These are phyloP conservation scores for Eulemur rubriventer DNA, from an alignment of 2,797 vertebrate species.

Conservation along the genomic window DNA sequence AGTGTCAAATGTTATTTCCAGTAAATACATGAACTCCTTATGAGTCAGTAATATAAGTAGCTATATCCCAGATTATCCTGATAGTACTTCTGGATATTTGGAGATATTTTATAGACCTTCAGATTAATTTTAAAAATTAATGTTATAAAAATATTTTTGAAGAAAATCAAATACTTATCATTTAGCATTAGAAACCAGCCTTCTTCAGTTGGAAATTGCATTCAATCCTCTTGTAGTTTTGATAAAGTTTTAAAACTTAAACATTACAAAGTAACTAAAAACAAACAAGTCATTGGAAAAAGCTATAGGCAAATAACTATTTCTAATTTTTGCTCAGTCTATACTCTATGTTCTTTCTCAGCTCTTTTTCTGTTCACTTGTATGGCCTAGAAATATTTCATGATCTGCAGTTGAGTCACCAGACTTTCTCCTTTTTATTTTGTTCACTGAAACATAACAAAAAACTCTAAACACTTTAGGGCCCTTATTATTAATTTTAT, in stretches of 20 bases:
- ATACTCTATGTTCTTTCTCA: conserved; percentile 25
- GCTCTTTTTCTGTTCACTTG: conserved; percentile 11
- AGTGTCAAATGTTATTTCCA: conserved; percentile 19
- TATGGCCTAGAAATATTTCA: conserved; percentile 9
- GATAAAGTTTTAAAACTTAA: conserved; percentile 26
- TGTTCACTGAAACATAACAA: not conserved
- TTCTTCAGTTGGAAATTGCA: conserved; percentile 13
- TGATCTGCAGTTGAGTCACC: not conserved
- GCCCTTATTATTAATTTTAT: conserved; percentile 16
- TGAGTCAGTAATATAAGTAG: conserved; percentile 53
- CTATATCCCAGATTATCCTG: conserved; percentile 46
- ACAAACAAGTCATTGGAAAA: conserved; percentile 30
- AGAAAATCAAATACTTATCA: conserved; percentile 34
- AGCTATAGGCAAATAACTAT: not conserved
- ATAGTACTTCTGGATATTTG: conserved; percentile 33
- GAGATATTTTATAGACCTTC: not conserved
- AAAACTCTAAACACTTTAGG: conserved; percentile 35
- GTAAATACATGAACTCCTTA: conserved; percentile 35
- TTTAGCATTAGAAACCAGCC: conserved; percentile 38
- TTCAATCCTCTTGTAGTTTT: conserved; percentile 37
- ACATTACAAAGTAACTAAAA: conserved; percentile 46
- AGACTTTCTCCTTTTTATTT: not conserved
- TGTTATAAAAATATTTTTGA: conserved; percentile 46
- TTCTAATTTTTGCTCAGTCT: conserved; percentile 38
- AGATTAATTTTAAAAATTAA: conserved; percentile 39